phyloP scores from a whole-genome alignment of 2,888 invertebrate species.

The Lasioglossum leucozonium region DNA sequence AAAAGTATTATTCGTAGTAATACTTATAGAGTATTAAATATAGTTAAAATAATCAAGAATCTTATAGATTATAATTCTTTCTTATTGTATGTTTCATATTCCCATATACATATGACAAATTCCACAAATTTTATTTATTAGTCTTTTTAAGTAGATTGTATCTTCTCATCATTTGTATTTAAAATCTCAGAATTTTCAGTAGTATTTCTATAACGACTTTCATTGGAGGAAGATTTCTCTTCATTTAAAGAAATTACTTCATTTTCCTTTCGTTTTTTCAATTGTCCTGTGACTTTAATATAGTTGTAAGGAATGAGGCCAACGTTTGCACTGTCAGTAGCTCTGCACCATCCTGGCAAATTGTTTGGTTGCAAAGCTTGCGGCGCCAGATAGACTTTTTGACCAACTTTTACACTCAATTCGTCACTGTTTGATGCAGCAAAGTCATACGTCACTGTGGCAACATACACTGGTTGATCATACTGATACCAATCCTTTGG shows the following conservation, averaged over 20 bases:
- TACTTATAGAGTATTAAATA: background rate
- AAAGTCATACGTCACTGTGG: conserved; percentile 91
- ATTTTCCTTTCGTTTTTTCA: conserved; percentile 76
- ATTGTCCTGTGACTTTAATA: conserved; percentile 77
- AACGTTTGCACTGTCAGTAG: conserved; percentile 78
- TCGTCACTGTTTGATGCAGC: conserved; percentile 90
- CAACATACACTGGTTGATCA: conserved; percentile 87
- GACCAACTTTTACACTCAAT: conserved; percentile 91
- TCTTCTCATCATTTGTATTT: conserved; percentile 2
- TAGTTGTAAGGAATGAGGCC: conserved; percentile 81
- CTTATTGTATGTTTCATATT: conserved; percentile 1
- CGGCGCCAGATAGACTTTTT: conserved; percentile 93
- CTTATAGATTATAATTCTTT: background rate
- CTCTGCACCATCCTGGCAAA: conserved; percentile 81
- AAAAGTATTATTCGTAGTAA: background rate
- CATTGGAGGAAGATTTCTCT: conserved; percentile 14
- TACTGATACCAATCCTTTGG: conserved; percentile 88
- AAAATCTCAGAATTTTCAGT: conserved; percentile 10
- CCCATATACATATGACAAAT: background rate
- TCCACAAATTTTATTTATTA: background rate
- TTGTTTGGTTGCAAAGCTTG: conserved; percentile 91
- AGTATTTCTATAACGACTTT: background rate
- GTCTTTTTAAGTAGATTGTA: conserved; percentile 5
- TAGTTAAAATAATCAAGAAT: background rate
- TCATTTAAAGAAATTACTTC: conserved; percentile 2